Evolutionary conservation across 2,113 vertebrate genomes (phyloP), one percentile per base, ranked within the genome.

Genomic region (Xiphorhynchus elegans): DNA sequence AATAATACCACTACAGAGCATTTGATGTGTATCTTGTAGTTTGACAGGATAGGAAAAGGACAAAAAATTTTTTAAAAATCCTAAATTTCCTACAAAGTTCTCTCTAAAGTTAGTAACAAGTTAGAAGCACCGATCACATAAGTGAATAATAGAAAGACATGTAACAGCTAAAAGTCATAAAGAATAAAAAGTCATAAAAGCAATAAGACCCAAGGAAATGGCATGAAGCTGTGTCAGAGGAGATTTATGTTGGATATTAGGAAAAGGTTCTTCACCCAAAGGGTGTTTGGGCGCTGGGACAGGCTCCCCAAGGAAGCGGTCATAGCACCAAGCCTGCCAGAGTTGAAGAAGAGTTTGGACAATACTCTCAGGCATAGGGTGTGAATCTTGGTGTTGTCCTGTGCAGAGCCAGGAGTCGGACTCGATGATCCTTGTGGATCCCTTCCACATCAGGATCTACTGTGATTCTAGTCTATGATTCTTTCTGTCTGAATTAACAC

Each of bases 161-260:
- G 3, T n/a, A 73, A 33, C 23, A 74, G 20, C 26, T 59, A 67
- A 15, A 92, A 84, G 15, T 37, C 46, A 73, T 55, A 62, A 26
- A 83, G 29, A 75, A 79, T 75, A 68, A 53, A 68, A 68, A 53
- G 7, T 47, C 2, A 60, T 62, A 40, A 83, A 83, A 40, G 39
- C 25, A 31, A 18, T 26, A 69, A 42, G n/a, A 68, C 23, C 24
- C 0, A 0, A 62, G 25, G 29, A 14, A 69, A 62, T 55, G 25
- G 5, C 40, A 62, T 18, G 35, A 55, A 55, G 8, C 29, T 18
- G 11, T 35, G 40, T 69, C 40, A 55, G 17, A 19, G 17, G 17
- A 69, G 21, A 47, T 55, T 55, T 47, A 31, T 31, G 24, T 13
- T 31, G 24, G 24, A 12, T 35, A 76, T 60, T 21, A 62, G 46